phyloP scores from a whole-genome alignment of 2,888 invertebrate species.

The Frankliniella intonsa region DNA sequence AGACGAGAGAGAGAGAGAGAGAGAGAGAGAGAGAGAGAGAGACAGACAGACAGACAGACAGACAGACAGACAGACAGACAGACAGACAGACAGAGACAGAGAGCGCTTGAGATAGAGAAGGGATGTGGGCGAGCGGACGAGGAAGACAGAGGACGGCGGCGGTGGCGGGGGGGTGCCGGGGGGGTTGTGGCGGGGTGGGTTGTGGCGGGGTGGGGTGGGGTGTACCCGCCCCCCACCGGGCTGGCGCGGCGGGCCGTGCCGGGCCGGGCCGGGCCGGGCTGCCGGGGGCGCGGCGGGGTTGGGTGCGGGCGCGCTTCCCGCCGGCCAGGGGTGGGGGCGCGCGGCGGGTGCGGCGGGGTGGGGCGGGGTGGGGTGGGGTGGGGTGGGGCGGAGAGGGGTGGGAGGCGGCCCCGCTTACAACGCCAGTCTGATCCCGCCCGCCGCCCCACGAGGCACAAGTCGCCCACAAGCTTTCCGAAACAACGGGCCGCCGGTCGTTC shows the following conservation, averaged over 20 bases:
- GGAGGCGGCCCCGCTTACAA: slow-evolving; percentile 14
- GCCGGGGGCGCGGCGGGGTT: background rate
- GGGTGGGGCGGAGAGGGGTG: background rate
- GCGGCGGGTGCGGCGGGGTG: background rate
- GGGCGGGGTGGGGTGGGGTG: background rate
- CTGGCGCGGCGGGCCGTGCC: background rate
- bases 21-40: too few species aligned
- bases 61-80: too few species aligned
- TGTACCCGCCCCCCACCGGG: background rate
- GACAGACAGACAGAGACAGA: too few species aligned
- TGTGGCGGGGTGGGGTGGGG: background rate
- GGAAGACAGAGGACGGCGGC: background rate
- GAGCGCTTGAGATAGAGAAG: too few species aligned
- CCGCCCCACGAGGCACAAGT: slow-evolving; percentile 20
- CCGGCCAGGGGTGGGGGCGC: background rate
- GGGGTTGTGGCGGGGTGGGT: background rate
- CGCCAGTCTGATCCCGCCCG: slow-evolving; percentile 25
- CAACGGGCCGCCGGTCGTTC: background rate
- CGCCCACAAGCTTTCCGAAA: background rate
- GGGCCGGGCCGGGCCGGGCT: background rate
- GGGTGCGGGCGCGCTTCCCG: background rate
- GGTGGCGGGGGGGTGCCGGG: background rate
- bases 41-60: too few species aligned
- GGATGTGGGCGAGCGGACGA: background rate
- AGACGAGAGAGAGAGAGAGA: too few species aligned